phyloP scores from a whole-genome alignment of 2,113 vertebrate species.

The Daphoenositta chrysoptera region DNA sequence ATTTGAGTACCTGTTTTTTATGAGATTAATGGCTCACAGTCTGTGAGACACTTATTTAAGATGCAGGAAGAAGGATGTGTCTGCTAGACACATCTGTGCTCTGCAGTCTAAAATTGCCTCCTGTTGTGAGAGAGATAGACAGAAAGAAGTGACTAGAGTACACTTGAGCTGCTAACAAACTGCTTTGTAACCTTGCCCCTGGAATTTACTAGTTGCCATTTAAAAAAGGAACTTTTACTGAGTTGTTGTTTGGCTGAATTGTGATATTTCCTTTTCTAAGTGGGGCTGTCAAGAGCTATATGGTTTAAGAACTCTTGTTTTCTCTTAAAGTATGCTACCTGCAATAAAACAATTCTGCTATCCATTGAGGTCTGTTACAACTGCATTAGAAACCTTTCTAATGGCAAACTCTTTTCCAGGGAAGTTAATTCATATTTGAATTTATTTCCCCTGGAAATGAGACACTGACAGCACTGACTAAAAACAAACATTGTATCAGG shows the following conservation, averaged over 20 bases:
- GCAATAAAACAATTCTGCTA: not conserved
- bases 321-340: not conserved
- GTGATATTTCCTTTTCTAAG: not conserved
- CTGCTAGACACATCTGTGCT: slow-evolving; percentile 37
- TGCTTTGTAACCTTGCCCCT: slow-evolving; percentile 3
- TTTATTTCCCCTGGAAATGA: not conserved
- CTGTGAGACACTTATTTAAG: slow-evolving; percentile 32
- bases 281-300: not conserved
- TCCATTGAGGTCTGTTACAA: not conserved
- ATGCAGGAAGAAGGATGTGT: slow-evolving; percentile 36
- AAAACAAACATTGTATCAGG: not conserved
- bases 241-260: not conserved
- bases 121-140: slow-evolving; percentile 10
- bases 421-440: not conserved
- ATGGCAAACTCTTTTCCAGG: not conserved
- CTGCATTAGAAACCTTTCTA: not conserved
- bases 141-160: slow-evolving; percentile 2
- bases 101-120: slow-evolving; percentile 38
- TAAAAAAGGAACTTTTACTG: not conserved
- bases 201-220: slow-evolving; percentile 27
- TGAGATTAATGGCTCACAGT: slow-evolving; percentile 11
- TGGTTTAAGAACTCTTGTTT: not conserved
- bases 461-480: not conserved
- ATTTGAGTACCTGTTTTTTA: slow-evolving; percentile 34
- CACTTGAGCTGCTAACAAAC: slow-evolving; percentile 25